Evolutionary conservation across 2,797 vertebrate genomes (phyloP), one percentile per base, ranked within the genome.

Genomic region (Mus caroli): DNA sequence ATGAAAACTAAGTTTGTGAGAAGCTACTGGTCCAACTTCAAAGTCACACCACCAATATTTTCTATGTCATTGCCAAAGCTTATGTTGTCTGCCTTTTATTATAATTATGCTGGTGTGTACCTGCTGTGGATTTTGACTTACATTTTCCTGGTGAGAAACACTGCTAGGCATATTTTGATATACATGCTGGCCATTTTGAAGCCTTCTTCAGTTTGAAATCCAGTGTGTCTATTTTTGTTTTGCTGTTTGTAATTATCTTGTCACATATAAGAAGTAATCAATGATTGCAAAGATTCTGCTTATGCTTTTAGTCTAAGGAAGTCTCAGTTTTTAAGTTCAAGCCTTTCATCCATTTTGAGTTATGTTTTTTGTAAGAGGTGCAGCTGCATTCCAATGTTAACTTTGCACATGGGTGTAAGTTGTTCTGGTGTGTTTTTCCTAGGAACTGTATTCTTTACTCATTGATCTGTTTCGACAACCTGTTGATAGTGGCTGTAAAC

Each of bases 331-430:
- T 76, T 83, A 75, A 75, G 75, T 96, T 82, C 31, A 46, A 7
- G n/a, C 40, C 52, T 50, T 56, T 86, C 28, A 88, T 86, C 7
- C 40, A 67, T 50, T 88, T 92, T 94, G 73, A 95, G 58, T 85
- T 62, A 17, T 64, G 0, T 0, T 3, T 43, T 91, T 79, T 58
- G 1, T 62, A 1, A 28, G 7, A 11, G n/a, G 1, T 85, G 46
- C 88, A 9, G 20, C 26, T 28, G 0, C 24, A 4, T 7, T n/a
- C 34, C 56, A 90, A 8, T 82, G 37, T 46, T 40, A 34, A 79
- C 6, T 82, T 64, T 50, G 6, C 24, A 46, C 56, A 15, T 90
- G 28, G 20, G 40, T 82, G 40, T 37, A 73, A n/a, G 17, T 71
- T 69, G 6, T 31, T 26, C 26, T 26, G 43, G 28, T 13, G 54